Evolutionary conservation across 1,140 invertebrate genomes (phyloP).

Genomic region (Oscheius sp.): DNA sequence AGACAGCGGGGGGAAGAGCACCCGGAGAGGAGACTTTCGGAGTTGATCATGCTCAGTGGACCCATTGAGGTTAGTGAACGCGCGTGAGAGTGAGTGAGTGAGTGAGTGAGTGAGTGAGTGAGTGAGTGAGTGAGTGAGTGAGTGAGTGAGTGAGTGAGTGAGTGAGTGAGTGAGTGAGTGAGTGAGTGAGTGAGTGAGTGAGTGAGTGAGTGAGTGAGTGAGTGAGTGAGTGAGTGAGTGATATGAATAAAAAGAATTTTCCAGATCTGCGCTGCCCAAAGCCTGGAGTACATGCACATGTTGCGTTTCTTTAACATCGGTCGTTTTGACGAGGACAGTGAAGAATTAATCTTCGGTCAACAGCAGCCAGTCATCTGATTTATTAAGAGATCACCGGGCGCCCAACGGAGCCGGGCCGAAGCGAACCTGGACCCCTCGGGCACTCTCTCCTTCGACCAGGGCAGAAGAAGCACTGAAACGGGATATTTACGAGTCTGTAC

Average conservation of each 20-base stretch:
- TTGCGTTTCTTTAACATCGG: constrained; percentile 25
- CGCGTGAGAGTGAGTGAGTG: no score
- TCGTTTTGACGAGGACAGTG: constrained; percentile 11
- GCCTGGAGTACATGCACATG: constrained; percentile 27
- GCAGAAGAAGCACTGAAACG: background rate
- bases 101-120: no score
- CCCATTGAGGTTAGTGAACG: background rate
- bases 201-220: no score
- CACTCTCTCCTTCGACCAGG: background rate
- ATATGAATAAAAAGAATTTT: background rate
- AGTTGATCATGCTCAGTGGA: background rate
- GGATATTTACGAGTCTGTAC: background rate
- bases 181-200: no score
- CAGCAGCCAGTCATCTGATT: background rate
- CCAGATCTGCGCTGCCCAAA: constrained; percentile 21
- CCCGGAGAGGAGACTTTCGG: constrained; percentile 12
- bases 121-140: no score
- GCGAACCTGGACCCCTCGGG: background rate
- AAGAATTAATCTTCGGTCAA: constrained; percentile 4
- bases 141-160: no score
- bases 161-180: no score
- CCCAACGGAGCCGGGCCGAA: background rate
- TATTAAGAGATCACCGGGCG: background rate
- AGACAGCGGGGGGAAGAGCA: background rate
- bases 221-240: no score